A percentile compares a stretch with the other conserved stretches of the same genome.
Evolutionary conservation across 1,140 invertebrate species (phyloP).

Genomic region (Battus philenor): DNA sequence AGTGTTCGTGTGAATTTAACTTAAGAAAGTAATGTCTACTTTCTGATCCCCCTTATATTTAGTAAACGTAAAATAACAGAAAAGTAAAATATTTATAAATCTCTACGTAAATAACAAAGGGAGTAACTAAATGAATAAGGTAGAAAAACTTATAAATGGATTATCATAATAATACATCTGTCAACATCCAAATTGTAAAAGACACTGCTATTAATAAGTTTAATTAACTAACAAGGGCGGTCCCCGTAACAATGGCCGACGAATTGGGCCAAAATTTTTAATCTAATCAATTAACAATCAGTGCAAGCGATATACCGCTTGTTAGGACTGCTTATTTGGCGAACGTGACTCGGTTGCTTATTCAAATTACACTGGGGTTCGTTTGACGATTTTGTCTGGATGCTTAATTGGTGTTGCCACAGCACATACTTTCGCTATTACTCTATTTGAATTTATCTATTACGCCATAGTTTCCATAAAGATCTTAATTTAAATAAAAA

Average conservation of each 20-base stretch:
- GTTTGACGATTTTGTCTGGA: constrained; percentile 53
- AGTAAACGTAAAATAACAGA: no score
- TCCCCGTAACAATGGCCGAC: constrained; percentile 53
- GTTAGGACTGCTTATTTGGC: constrained; percentile 70
- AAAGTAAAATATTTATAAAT: no score
- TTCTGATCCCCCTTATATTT: no score
- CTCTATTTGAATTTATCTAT: no score
- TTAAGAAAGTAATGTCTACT: no score
- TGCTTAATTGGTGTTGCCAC: constrained; percentile 48
- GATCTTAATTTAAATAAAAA: no score
- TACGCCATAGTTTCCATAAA: no score
- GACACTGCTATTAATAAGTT: constrained; percentile 53
- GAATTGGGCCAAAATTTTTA: constrained; percentile 70
- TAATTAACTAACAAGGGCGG: constrained; percentile 51
- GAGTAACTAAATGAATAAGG: no score
- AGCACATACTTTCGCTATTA: constrained; percentile 22
- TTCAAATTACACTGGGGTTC: constrained; percentile 56
- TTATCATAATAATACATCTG: constrained; percentile 29
- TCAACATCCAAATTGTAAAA: constrained; percentile 64
- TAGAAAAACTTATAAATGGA: constrained; percentile 13
- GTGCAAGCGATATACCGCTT: constrained; percentile 72
- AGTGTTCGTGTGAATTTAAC: no score
- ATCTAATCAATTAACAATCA: constrained; percentile 76
- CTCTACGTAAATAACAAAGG: no score
- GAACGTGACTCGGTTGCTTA: constrained; percentile 65